A percentile compares a stretch with the other conserved stretches of the same genome.
Evolutionary conservation across 2,797 vertebrate species (phyloP).

Genomic region (Sciaenops ocellatus): DNA sequence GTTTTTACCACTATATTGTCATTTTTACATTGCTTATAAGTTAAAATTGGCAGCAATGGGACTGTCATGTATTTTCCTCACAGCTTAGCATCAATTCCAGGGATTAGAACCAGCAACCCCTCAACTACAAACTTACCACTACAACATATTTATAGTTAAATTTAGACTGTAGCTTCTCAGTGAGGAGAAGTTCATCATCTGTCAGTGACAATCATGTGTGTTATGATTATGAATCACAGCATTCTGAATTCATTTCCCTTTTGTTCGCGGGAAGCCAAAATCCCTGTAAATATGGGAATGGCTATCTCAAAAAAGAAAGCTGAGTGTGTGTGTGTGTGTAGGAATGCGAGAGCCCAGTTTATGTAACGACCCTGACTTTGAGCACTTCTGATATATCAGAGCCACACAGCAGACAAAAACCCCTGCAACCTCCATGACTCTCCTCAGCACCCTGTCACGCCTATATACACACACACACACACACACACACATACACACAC

Average conservation of each 20-base stretch:
- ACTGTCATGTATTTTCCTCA: background rate
- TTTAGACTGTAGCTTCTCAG: background rate
- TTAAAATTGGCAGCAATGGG: background rate
- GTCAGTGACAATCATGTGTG: background rate
- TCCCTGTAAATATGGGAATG: background rate
- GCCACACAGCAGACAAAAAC: constrained; percentile 53
- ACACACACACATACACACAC: constrained; percentile 20
- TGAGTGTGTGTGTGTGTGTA: background rate
- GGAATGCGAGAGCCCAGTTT: constrained; percentile 41
- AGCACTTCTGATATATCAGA: constrained; percentile 65
- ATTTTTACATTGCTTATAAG: background rate
- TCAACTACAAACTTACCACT: background rate
- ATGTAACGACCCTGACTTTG: constrained; percentile 56
- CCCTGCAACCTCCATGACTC: constrained; percentile 59
- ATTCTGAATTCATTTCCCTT: constrained; percentile 10
- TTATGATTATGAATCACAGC: constrained; percentile 34
- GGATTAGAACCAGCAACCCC: background rate
- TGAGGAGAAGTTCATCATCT: constrained; percentile 2
- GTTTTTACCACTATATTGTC: background rate
- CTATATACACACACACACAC: constrained; percentile 27
- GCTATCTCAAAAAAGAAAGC: background rate
- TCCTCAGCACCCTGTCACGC: constrained; percentile 53
- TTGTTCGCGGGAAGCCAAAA: constrained; percentile 5
- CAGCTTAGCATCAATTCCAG: background rate
- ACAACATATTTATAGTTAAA: background rate